These are phyloP conservation scores for Anguilla megastoma DNA, from an alignment of 2,797 vertebrate genomes.

Conservation along the genomic window DNA sequence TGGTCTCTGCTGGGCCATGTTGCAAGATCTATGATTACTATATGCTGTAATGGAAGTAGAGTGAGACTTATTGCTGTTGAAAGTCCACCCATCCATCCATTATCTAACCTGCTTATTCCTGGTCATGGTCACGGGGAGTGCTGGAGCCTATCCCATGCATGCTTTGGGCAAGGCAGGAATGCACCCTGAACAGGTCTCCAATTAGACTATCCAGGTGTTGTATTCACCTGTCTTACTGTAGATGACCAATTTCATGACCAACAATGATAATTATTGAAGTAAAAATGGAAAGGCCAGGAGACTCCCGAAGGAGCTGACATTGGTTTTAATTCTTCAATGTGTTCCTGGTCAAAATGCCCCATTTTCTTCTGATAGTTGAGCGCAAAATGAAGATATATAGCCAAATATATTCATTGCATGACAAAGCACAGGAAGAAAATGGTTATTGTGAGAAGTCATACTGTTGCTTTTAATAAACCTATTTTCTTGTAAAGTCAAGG, in stretches of 20 bases:
- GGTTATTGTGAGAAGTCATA: neutral
- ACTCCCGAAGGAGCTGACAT: neutral
- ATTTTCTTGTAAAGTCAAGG: neutral
- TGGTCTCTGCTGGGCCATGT: neutral
- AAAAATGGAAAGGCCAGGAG: neutral
- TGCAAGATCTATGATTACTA: neutral
- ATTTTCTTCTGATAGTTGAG: neutral
- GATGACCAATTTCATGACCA: neutral
- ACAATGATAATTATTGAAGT: neutral
- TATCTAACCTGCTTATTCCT: too few relatives aligned
- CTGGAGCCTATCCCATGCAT: too few relatives aligned
- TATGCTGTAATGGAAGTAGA: neutral
- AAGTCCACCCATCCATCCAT: too few relatives aligned
- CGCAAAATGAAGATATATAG: neutral
- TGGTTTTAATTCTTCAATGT: neutral
- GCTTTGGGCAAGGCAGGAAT: too few relatives aligned
- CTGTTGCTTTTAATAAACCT: neutral
- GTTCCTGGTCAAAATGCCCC: neutral
- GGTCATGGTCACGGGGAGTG: too few relatives aligned
- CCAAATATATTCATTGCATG: neutral
- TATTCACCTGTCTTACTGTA: neutral
- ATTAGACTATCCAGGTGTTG: neutral
- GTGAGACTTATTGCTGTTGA: too few relatives aligned
- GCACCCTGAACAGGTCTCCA: too few relatives aligned
- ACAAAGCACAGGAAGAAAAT: neutral